Conservation (phyloP, 2,113 vertebrate genomes). For the Phrynosoma blainvillii region DNA sequence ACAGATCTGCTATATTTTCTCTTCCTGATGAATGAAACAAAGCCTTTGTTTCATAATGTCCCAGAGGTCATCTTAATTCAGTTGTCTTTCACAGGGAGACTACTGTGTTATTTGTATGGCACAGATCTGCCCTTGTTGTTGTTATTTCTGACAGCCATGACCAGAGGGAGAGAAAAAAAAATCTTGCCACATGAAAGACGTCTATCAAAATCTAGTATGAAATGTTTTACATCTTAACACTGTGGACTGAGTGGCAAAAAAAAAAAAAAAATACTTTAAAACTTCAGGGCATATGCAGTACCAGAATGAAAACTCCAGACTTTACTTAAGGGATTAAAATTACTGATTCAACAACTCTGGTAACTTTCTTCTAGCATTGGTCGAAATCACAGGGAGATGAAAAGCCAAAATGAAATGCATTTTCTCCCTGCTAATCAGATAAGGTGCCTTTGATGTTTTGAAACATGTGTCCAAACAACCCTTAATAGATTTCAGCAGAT, state of each 20-base stretch:
- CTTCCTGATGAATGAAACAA: neutral
- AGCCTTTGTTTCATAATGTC: neutral
- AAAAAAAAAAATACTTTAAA: constrained; percentile 16
- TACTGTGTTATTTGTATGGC: neutral
- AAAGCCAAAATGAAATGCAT: constrained; percentile 23
- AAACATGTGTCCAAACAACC: constrained; percentile 6
- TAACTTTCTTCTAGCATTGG: neutral
- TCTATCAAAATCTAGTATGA: no score
- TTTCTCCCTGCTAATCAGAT: neutral
- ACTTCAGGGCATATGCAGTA: neutral
- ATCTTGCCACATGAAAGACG: neutral
- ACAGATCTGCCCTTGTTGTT: neutral
- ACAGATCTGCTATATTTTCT: no score
- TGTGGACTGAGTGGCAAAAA: constrained; percentile 13
- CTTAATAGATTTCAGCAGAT: neutral
- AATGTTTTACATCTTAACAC: neutral
- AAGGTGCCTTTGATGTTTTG: neutral
- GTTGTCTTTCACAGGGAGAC: no score
- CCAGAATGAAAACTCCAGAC: neutral
- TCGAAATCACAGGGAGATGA: constrained; percentile 12
- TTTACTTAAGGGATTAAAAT: constrained; percentile 8
- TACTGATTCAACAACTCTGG: neutral
- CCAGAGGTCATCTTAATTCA: neutral
- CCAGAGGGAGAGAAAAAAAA: neutral
- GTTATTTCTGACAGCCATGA: neutral